Evolutionary conservation across 2,113 vertebrate genomes (phyloP).

Genomic region (Aegypius monachus): DNA sequence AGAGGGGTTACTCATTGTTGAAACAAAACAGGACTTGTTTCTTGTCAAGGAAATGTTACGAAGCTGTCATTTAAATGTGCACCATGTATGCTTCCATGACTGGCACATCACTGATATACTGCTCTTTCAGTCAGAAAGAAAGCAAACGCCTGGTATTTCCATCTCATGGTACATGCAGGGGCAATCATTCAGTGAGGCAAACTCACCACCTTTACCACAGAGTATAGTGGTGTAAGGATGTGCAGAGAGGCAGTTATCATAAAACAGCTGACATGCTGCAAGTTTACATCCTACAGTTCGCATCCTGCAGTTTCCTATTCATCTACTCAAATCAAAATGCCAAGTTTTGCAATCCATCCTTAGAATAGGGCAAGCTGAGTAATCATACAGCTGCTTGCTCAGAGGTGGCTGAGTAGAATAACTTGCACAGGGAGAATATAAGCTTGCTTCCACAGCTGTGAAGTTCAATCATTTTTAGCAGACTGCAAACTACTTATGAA

Average conservation of each 20-base stretch:
- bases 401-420: neutral
- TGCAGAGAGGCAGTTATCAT: neutral
- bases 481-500: neutral
- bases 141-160: neutral
- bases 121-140: neutral
- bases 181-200: neutral
- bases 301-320: neutral
- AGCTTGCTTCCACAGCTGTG: constrained; percentile 40
- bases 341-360: neutral
- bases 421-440: neutral
- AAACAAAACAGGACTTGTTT: neutral
- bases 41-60: neutral
- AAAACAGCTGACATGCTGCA: neutral
- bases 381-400: constrained; percentile 45
- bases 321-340: constrained; percentile 11
- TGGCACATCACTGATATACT: neutral
- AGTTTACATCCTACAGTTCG: neutral
- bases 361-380: neutral
- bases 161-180: neutral
- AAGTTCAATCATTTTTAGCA: neutral
- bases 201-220: neutral
- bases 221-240: neutral
- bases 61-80: neutral
- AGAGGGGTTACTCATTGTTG: neutral
- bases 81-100: neutral